phyloP scores from a whole-genome alignment of 2,797 vertebrate species.

The Salarias fasciatus region DNA sequence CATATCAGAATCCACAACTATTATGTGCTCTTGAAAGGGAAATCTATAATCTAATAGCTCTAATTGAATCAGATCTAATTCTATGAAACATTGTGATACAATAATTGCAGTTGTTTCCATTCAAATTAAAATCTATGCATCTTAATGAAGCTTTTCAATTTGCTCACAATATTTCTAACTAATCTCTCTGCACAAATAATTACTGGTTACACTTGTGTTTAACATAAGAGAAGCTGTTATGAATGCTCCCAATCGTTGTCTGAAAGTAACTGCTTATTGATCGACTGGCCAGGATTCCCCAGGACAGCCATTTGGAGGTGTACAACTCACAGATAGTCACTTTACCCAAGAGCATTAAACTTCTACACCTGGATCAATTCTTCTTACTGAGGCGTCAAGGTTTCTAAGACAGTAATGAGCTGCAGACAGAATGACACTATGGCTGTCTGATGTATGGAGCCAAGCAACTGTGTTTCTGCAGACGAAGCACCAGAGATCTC shows the following conservation, averaged over 20 bases:
- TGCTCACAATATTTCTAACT: too few relatives aligned
- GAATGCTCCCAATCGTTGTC: slow-evolving; percentile 34
- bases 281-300: slow-evolving; percentile 45
- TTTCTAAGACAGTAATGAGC: slow-evolving; percentile 46
- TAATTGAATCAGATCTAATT: background rate
- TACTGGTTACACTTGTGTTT: background rate
- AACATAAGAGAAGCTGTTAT: slow-evolving; percentile 12
- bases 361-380: slow-evolving; percentile 61
- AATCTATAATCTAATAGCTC: slow-evolving; percentile 9
- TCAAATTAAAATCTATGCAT: background rate
- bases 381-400: slow-evolving; percentile 47
- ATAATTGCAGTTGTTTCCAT: slow-evolving; percentile 1
- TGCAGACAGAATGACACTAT: slow-evolving; percentile 40
- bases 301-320: slow-evolving; percentile 64
- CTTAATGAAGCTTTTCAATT: background rate
- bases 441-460: slow-evolving; percentile 39
- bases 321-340: slow-evolving; percentile 59
- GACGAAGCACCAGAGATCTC: background rate
- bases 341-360: slow-evolving; percentile 53
- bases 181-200: background rate
- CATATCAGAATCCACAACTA: slow-evolving; percentile 18
- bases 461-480: background rate
- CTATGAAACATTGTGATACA: background rate
- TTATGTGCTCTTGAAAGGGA: slow-evolving; percentile 23
- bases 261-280: slow-evolving; percentile 63